phyloP scores from a whole-genome alignment of 2,888 invertebrate genomes.

The Bombylius discolor region DNA sequence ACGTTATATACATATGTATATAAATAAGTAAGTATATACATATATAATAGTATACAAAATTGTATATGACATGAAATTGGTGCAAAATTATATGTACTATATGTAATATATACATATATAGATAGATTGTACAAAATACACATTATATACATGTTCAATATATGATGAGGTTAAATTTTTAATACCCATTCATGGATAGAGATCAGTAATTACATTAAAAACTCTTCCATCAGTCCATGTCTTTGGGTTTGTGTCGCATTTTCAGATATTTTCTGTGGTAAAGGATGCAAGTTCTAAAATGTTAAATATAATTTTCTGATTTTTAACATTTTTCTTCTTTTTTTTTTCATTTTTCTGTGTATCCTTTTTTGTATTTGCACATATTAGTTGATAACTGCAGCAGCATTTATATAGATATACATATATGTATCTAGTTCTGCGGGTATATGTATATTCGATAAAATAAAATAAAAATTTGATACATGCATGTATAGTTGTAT shows the following conservation, averaged over 20 bases:
- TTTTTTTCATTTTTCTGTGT: no score
- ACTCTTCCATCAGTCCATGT: background rate
- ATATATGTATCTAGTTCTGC: no score
- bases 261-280: no score
- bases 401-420: no score
- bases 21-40: no score
- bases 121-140: background rate
- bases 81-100: background rate
- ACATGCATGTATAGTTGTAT: no score
- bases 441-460: no score
- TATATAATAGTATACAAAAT: background rate
- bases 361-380: no score
- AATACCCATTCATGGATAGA: constrained; percentile 3
- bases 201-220: constrained; percentile 7
- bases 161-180: constrained; percentile 6
- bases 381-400: no score
- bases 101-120: background rate
- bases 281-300: background rate
- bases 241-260: background rate
- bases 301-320: background rate
- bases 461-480: no score
- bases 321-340: background rate
- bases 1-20: no score
- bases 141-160: constrained; percentile 1
- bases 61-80: background rate